Evolutionary conservation across 2,113 vertebrate genomes (phyloP), one percentile per base, ranked within the genome.

Genomic region (Lepus europaeus): DNA sequence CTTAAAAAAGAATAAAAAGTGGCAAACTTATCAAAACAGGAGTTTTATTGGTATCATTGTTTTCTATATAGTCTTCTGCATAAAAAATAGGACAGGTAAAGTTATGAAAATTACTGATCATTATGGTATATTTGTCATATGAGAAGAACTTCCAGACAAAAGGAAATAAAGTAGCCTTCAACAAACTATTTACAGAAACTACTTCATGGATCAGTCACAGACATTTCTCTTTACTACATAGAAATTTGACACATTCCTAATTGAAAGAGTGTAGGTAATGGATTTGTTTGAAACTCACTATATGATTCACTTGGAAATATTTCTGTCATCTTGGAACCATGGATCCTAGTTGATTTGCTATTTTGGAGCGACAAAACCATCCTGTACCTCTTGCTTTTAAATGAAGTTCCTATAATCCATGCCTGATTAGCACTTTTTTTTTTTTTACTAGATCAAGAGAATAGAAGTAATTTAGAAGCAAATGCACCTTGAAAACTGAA

Each of bases 401-500:
- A 90, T 59, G 69, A 82, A 14, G 0, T 7, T 73, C 11, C 2
- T 61, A 3, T 20, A 79, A 51, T 63, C 12, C 27, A 59, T 5
- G 3, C 17, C 64, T 80, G 16, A 51, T 1, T 87, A 87, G 9
- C 2, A 84, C 82, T 33, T 6, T 45, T 45, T 45, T 45, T 61
- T 93, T 45, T 63, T 59, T 90, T 63, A 27, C 3, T 33, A n/a
- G 13, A 20, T 36, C 1, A 22, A 36, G 66, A 64, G 45, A 80
- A 36, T 51, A 17, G 13, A 92, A 31, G 4, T 36, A 66, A 79
- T 79, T 83, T 31, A 95, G 17, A 84, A 96, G 68, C 29, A 91
- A 91, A 39, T 63, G 8, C 3, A 68, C 8, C 2, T 25, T 94
- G 11, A 0, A 49, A 4, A 76, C 6, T 49, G 31, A 84, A 93